These are phyloP conservation scores for Amiota communis DNA, from an alignment of 2,888 invertebrate genomes.

Conservation along the genomic window DNA sequence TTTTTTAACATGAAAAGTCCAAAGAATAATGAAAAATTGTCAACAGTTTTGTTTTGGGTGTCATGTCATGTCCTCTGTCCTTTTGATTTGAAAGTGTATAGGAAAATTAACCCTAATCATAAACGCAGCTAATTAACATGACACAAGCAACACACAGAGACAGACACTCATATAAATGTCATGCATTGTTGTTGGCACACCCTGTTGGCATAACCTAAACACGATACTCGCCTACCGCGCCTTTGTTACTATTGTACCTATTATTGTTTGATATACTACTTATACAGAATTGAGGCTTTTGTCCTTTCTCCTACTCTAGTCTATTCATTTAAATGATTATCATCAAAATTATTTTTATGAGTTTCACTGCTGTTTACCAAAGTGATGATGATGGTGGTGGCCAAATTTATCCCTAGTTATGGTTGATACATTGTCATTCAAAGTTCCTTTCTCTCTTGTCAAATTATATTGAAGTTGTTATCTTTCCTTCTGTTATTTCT, in stretches of 20 bases:
- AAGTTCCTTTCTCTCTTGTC: constrained; percentile 18
- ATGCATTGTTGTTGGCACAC: constrained; percentile 1
- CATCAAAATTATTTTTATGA: constrained; percentile 50
- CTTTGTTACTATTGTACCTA: not conserved
- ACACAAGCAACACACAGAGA: constrained; percentile 63
- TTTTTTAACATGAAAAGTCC: constrained; percentile 55
- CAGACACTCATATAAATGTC: not conserved
- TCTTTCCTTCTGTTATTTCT: constrained; percentile 45
- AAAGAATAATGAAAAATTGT: constrained; percentile 23
- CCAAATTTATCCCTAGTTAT: too few relatives aligned
- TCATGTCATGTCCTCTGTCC: not conserved
- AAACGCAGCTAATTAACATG: constrained; percentile 59
- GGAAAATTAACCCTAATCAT: constrained; percentile 48
- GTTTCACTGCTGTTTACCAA: constrained; percentile 52
- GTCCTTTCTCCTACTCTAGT: constrained; percentile 35
- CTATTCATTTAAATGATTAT: constrained; percentile 41
- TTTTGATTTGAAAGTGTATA: not conserved
- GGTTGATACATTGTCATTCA: too few relatives aligned
- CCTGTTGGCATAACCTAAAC: not conserved
- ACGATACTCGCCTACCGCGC: not conserved
- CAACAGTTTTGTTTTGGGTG: constrained; percentile 11
- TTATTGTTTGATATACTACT: not conserved
- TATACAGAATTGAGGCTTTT: not conserved
- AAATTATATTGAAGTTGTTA: constrained; percentile 37
- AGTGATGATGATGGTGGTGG: not conserved